Conservation (phyloP, 2,888 invertebrate species). For the Lasioglossum zephyrum region DNA sequence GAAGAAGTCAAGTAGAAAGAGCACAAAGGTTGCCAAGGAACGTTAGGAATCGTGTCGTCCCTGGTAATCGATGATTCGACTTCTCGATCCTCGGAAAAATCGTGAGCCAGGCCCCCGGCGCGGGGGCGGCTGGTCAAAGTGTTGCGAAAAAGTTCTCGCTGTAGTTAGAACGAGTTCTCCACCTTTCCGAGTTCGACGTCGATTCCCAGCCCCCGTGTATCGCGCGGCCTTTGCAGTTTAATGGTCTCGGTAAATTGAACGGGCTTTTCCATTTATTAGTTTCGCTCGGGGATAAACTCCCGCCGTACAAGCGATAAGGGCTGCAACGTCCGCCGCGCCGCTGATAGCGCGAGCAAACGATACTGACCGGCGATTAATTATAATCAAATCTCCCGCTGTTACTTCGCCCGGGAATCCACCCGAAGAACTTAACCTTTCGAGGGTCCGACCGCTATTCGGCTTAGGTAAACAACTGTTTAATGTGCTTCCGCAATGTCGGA, state of each 20-base stretch:
- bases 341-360: conserved; percentile 19
- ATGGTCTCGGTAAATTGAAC: conserved; percentile 81
- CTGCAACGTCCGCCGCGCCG: conserved; percentile 27
- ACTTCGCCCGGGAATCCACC: not conserved
- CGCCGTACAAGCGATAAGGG: conserved; percentile 43
- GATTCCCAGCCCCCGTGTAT: conserved; percentile 70
- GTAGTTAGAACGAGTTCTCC: conserved; percentile 78
- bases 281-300: conserved; percentile 65
- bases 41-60: conserved; percentile 32
- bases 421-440: not conserved
- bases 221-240: conserved; percentile 73
- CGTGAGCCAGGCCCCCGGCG: conserved; percentile 28
- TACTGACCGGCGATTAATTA: conserved; percentile 8
- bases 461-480: not conserved
- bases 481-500: not conserved
- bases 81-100: conserved; percentile 55
- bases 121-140: conserved; percentile 68
- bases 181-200: conserved; percentile 74
- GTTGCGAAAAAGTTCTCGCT: conserved; percentile 79
- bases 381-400: conserved; percentile 4
- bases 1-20: conserved; percentile 26
- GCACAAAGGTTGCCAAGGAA: conserved; percentile 36
- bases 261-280: conserved; percentile 81
- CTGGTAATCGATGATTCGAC: conserved; percentile 69
- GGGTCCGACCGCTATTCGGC: not conserved